Conservation (phyloP, 2,113 vertebrate genomes). For the Bufo bufo region DNA sequence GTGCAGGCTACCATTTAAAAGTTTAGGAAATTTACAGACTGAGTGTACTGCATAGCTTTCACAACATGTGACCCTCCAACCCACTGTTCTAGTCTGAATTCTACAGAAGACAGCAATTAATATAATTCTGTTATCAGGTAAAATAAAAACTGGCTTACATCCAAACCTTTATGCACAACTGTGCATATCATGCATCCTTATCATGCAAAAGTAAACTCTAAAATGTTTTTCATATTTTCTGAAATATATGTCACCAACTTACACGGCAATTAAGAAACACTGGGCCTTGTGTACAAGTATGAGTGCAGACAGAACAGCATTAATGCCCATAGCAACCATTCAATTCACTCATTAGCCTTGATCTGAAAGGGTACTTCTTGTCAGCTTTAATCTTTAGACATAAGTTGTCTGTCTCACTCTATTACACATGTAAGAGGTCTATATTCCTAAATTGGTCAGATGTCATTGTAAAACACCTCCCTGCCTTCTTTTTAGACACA, state of each 20-base stretch:
- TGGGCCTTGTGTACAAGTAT: background rate
- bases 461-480: background rate
- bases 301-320: background rate
- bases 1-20: background rate
- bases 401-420: background rate
- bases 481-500: background rate
- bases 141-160: background rate
- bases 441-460: background rate
- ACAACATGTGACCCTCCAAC: background rate
- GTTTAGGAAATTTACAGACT: background rate
- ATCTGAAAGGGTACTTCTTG: background rate
- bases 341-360: background rate
- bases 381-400: background rate
- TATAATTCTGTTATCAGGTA: background rate
- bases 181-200: background rate
- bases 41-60: background rate
- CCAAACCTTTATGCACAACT: background rate
- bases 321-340: background rate
- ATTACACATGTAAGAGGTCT: background rate
- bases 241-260: background rate
- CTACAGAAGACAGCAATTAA: background rate
- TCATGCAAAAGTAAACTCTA: constrained; percentile 9
- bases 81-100: background rate
- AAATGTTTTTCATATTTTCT: background rate
- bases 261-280: background rate